Percentiles rank a stretch among this genome's conserved stretches.
These are phyloP conservation scores for Montipora sp. DNA, from an alignment of 64 coral and sea anemone genomes.

Conservation along the genomic window DNA sequence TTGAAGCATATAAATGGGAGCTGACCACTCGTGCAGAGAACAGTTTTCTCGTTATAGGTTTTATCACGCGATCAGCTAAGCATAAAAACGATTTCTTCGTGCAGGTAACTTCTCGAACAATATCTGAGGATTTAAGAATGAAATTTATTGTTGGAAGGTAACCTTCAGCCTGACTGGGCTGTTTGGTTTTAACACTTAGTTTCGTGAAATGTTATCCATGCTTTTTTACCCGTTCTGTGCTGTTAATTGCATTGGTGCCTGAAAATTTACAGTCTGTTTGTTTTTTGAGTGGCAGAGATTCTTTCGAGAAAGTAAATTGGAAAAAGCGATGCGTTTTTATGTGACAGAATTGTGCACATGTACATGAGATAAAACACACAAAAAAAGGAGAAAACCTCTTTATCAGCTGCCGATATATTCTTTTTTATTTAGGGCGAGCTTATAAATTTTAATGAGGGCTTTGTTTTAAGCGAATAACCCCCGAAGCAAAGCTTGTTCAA, in stretches of 20 bases:
- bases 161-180: not conserved
- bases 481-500: not conserved
- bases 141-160: not conserved
- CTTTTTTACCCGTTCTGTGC: not conserved
- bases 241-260: not conserved
- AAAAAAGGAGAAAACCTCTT: not conserved
- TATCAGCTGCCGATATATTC: not conserved
- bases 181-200: not conserved
- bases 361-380: not conserved
- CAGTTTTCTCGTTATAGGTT: not conserved
- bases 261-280: not conserved
- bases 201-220: too few relatives aligned
- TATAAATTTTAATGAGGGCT: conserved; percentile 61
- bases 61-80: too few relatives aligned
- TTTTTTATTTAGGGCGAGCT: conserved; percentile 1
- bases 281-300: not conserved
- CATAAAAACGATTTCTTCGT: not conserved
- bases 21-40: not conserved
- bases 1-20: too few relatives aligned
- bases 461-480: not conserved
- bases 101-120: not conserved
- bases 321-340: not conserved
- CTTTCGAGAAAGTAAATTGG: not conserved
- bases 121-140: not conserved
- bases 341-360: not conserved